Conservation (phyloP, 1,140 invertebrate species). For the Neodiprion pinetum region DNA sequence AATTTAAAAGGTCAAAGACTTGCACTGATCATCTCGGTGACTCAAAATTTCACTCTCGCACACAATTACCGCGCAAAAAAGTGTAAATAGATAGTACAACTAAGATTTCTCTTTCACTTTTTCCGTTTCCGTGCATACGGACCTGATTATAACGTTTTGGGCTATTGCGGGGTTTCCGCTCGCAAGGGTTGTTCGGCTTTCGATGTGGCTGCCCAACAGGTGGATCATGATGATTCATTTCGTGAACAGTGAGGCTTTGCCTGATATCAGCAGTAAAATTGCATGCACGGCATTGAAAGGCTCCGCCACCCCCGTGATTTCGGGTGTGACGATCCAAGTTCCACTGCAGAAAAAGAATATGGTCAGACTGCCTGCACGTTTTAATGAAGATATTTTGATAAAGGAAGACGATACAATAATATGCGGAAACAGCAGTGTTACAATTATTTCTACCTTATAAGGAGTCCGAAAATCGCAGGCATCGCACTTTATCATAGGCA, state of each 20-base stretch:
- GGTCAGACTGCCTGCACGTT: constrained; percentile 10
- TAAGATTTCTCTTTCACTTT: too few relatives aligned
- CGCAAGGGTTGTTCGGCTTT: constrained; percentile 55
- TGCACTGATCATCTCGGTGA: background rate
- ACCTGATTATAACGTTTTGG: constrained; percentile 59
- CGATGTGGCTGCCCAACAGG: constrained; percentile 68
- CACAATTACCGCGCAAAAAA: background rate
- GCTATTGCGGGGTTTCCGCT: constrained; percentile 59
- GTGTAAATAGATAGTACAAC: too few relatives aligned
- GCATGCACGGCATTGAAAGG: constrained; percentile 85
- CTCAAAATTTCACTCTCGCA: constrained; percentile 2
- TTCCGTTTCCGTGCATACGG: constrained; percentile 10
- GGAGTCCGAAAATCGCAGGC: constrained; percentile 93
- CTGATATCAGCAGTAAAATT: constrained; percentile 93
- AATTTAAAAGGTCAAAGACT: constrained; percentile 2
- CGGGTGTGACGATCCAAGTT: constrained; percentile 92
- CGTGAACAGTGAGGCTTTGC: constrained; percentile 90
- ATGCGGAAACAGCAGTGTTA: background rate
- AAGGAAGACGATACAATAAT: too few relatives aligned
- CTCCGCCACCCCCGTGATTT: constrained; percentile 84
- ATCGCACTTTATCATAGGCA: constrained; percentile 92
- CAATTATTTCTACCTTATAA: constrained; percentile 68
- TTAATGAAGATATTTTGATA: constrained; percentile 14
- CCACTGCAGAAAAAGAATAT: constrained; percentile 62
- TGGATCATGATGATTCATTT: constrained; percentile 87